Conservation (phyloP, 2,797 vertebrate species). For the Acomys russatus region DNA sequence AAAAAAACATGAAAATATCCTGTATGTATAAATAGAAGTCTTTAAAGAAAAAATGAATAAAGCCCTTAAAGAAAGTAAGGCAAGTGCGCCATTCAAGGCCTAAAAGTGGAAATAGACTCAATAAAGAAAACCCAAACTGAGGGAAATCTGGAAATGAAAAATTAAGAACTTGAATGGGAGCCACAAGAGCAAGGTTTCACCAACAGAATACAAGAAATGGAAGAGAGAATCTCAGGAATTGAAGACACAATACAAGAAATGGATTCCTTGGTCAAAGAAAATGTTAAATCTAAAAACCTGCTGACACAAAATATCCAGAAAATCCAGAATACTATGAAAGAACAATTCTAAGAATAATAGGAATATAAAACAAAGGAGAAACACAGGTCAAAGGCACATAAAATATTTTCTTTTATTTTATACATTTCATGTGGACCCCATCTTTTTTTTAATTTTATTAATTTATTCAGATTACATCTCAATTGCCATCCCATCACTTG, state of each 20-base stretch:
- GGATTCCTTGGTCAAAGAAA: neutral
- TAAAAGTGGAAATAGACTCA: neutral
- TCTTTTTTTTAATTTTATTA: too few species aligned
- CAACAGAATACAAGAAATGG: neutral
- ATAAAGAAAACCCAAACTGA: neutral
- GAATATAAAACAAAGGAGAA: neutral
- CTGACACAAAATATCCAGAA: neutral
- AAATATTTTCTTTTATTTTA: neutral
- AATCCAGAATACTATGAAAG: neutral
- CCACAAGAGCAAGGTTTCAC: neutral
- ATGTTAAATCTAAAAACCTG: neutral
- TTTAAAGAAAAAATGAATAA: neutral
- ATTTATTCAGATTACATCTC: too few species aligned
- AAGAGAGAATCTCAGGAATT: neutral
- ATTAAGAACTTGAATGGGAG: neutral
- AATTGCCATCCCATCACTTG: too few species aligned
- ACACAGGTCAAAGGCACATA: neutral
- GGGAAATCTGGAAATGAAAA: neutral
- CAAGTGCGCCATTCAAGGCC: neutral
- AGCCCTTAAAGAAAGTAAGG: neutral
- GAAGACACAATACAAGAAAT: neutral
- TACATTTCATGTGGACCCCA: too few species aligned
- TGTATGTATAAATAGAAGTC: neutral
- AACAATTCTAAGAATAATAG: neutral
- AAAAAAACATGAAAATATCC: neutral